Evolutionary conservation across 2,113 vertebrate species (phyloP), one percentile per base, ranked within the genome.

Genomic region (Sardina pilchardus): DNA sequence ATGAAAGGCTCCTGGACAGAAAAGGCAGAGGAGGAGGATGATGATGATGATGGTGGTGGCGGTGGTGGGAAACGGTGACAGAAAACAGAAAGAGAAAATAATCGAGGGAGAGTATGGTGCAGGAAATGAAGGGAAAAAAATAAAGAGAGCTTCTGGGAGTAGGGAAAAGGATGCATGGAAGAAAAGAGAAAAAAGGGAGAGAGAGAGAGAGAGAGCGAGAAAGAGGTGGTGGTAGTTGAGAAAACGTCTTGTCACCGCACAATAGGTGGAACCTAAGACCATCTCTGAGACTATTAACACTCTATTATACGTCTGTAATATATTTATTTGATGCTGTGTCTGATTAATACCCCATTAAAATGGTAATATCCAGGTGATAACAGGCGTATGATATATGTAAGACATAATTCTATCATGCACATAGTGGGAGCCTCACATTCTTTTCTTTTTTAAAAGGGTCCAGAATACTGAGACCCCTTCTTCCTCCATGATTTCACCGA

Each of bases 201-300:
- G 86, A 47, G 30, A 82, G 87, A 81, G 80, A 80, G 75, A 43
- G 84, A 84, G 48, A 80, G 67, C 85, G 84, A 87, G 81, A 63
- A 86, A 87, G 80, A 56, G 48, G 44, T 45, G 14, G 87, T 75
- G 59, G 42, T 14, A n/a, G 82, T 81, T n/a, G 84, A 83, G 82
- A 83, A 71, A 71, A 71, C 6, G 34, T 78, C 71, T 78, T 34
- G 30, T 34, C 71, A 36, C 26, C 5, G 30, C 30, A 78, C 71
- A 39, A 78, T 36, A 36, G 71, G 12, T 78, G 71, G 0, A 78
- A 78, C 71, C 30, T 12, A 4, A 34, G 71, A 78, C 71, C 71
- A 34, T 39, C 71, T 78, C 71, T 78, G 34, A 34, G 71, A 10
- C 71, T 78, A 36, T 78, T 78, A 78, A 78, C 36, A 36, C 71